Evolutionary conservation across 2,888 invertebrate genomes (phyloP).

Genomic region (Penaeus monodon): DNA sequence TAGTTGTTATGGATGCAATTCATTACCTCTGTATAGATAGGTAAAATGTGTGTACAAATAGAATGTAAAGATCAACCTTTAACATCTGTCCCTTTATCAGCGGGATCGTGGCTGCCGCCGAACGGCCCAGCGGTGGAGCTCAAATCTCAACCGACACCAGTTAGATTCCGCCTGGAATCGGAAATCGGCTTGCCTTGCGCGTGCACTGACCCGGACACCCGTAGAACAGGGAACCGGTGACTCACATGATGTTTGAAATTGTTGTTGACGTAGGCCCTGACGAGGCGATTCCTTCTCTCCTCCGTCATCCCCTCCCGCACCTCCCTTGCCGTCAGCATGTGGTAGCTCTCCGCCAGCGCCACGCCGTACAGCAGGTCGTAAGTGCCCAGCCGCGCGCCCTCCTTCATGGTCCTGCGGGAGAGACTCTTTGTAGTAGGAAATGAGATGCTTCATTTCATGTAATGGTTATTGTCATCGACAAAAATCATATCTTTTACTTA

Average conservation of each 20-base stretch:
- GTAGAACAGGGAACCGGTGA: not conserved
- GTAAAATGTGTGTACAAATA: too few species aligned
- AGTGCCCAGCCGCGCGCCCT: constrained; percentile 71
- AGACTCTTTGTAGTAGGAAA: not conserved
- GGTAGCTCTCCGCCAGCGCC: constrained; percentile 74
- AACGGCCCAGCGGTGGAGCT: not conserved
- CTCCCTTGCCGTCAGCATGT: constrained; percentile 65
- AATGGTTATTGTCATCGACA: too few species aligned
- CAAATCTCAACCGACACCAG: too few species aligned
- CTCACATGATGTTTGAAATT: constrained; percentile 87
- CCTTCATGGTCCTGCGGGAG: constrained; percentile 30
- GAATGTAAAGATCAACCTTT: too few species aligned
- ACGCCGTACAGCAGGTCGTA: constrained; percentile 90
- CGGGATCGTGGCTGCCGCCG: not conserved
- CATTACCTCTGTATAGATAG: too few species aligned
- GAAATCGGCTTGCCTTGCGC: too few species aligned
- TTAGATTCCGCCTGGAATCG: too few species aligned
- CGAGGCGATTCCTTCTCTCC: constrained; percentile 86
- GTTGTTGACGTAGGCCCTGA: constrained; percentile 92
- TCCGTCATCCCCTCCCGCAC: constrained; percentile 70
- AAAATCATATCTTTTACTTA: too few species aligned
- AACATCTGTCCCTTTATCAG: too few species aligned
- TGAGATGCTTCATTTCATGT: too few species aligned
- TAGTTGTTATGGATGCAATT: too few species aligned
- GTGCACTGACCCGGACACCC: too few species aligned